These are phyloP conservation scores for Myrmecophaga tridactyla DNA, from an alignment of 2,113 vertebrate genomes.

Conservation along the genomic window DNA sequence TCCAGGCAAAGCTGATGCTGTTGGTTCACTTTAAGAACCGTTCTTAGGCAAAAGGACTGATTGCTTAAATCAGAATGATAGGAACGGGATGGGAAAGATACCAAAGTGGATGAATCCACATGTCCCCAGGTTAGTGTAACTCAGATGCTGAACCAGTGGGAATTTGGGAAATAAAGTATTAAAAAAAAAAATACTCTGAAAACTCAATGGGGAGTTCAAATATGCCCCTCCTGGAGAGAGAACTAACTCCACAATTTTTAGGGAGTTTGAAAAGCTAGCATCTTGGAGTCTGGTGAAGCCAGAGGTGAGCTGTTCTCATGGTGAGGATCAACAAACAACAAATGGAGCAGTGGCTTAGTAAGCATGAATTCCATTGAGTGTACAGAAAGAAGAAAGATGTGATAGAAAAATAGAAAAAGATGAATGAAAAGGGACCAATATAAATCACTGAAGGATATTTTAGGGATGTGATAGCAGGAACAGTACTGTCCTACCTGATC, in stretches of 20 bases:
- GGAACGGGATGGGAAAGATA: not conserved
- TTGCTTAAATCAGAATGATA: not conserved
- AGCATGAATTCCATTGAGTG: not conserved
- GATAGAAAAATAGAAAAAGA: not conserved
- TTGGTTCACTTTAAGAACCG: not conserved
- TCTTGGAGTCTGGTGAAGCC: not conserved
- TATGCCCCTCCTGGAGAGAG: not conserved
- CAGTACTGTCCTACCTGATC: not conserved
- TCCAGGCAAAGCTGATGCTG: not conserved
- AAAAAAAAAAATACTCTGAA: not conserved
- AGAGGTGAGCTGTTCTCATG: not conserved
- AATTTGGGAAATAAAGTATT: not conserved
- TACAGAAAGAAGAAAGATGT: not conserved
- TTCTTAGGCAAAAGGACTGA: not conserved
- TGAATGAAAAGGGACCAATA: not conserved
- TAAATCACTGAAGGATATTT: not conserved
- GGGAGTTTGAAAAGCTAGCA: not conserved
- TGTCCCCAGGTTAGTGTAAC: not conserved
- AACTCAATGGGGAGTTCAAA: not conserved
- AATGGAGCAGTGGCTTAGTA: not conserved
- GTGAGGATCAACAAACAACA: not conserved
- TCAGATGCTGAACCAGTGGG: not conserved
- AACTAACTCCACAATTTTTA: not conserved
- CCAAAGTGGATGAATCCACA: not conserved
- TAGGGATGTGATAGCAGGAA: not conserved